Evolutionary conservation across 92 coral and sea anemone genomes (phyloP).

Genomic region (Porites rus): DNA sequence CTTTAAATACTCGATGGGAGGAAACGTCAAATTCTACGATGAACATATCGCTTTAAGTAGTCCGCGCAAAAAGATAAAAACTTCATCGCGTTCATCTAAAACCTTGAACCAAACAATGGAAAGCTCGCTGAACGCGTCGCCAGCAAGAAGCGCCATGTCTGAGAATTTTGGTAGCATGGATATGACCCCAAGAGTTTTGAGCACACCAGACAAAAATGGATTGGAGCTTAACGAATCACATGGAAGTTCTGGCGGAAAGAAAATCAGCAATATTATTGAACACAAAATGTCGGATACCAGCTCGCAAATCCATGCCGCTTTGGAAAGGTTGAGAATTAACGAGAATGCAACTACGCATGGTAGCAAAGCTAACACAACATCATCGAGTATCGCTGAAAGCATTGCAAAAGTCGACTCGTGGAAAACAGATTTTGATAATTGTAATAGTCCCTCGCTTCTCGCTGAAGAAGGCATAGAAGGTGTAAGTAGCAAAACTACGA

Average conservation of each 20-base stretch:
- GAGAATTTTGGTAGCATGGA: slow-evolving; percentile 45
- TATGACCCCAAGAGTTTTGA: slow-evolving; percentile 40
- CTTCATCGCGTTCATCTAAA: slow-evolving; percentile 26
- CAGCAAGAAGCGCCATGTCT: slow-evolving; percentile 28
- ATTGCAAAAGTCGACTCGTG: slow-evolving; percentile 52
- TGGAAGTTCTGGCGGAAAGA: background rate
- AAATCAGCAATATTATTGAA: background rate
- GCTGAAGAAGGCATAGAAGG: slow-evolving; percentile 22
- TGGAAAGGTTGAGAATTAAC: slow-evolving; percentile 10
- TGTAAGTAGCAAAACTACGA: background rate
- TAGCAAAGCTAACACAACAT: slow-evolving; percentile 11
- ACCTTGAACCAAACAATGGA: slow-evolving; percentile 10
- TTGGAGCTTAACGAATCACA: background rate
- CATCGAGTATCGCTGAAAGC: slow-evolving; percentile 44
- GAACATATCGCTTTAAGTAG: slow-evolving; percentile 85
- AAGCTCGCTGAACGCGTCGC: slow-evolving; percentile 30
- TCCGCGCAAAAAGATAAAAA: slow-evolving; percentile 69
- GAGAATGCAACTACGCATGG: slow-evolving; percentile 4
- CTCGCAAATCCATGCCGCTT: slow-evolving; percentile 17
- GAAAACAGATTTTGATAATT: slow-evolving; percentile 43
- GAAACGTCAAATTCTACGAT: slow-evolving; percentile 89
- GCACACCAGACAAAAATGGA: background rate
- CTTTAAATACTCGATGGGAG: slow-evolving; percentile 98
- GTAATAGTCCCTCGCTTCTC: slow-evolving; percentile 23
- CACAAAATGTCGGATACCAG: slow-evolving; percentile 11